Conservation (phyloP, 2,888 invertebrate genomes). For the Unio pictorum region DNA sequence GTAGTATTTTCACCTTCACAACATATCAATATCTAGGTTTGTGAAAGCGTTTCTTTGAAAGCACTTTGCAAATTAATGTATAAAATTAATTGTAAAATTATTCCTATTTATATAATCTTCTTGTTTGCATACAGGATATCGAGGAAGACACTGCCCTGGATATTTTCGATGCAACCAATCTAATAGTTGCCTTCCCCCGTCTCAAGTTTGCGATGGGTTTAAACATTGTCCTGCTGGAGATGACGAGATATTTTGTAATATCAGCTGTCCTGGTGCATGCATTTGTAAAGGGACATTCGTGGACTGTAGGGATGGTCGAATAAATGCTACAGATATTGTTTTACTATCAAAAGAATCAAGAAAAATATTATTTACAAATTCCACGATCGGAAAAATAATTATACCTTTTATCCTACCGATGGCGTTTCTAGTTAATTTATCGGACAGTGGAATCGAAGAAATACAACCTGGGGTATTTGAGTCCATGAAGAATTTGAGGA, state of each 20-base stretch:
- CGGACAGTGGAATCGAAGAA: neutral
- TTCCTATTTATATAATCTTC: too few species aligned
- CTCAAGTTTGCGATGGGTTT: constrained; percentile 33
- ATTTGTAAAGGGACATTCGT: constrained; percentile 18
- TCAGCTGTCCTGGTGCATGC: constrained; percentile 20
- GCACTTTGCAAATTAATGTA: too few species aligned
- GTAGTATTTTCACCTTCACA: too few species aligned
- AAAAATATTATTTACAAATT: constrained; percentile 11
- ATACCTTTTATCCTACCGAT: neutral
- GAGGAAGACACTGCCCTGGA: constrained; percentile 10
- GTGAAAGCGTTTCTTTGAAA: too few species aligned
- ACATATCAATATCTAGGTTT: too few species aligned
- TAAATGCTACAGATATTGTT: neutral
- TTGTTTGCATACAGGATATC: too few species aligned
- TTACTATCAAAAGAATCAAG: constrained; percentile 3
- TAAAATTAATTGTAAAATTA: too few species aligned
- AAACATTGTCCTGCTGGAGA: constrained; percentile 28
- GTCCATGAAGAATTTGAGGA: neutral
- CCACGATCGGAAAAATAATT: neutral
- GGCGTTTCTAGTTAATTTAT: constrained; percentile 6
- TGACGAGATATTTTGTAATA: constrained; percentile 32
- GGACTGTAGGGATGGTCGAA: constrained; percentile 7
- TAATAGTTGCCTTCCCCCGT: constrained; percentile 17
- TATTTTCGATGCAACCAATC: constrained; percentile 14
- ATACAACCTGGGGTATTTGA: neutral